Conservation (phyloP, 1,140 invertebrate species). For the Drosophila watanabei region DNA sequence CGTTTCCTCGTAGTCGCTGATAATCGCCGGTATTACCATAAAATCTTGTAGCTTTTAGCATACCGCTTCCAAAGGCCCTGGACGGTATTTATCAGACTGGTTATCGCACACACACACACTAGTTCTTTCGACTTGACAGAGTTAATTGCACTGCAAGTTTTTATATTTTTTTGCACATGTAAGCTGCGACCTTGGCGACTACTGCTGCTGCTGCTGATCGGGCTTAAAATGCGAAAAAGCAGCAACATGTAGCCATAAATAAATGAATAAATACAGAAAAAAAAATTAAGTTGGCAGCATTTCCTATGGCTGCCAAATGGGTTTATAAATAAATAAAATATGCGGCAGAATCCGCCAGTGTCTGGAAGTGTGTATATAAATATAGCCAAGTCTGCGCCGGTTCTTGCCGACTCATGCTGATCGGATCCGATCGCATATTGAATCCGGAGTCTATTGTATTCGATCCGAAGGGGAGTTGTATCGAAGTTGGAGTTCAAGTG, state of each 20-base stretch:
- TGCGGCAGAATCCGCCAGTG: conserved; percentile 34
- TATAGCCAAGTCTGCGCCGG: conserved; percentile 42
- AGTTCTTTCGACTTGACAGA: conserved; percentile 12
- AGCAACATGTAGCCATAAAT: conserved; percentile 18
- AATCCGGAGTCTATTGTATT: not conserved
- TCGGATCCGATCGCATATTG: conserved; percentile 6
- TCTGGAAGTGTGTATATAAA: conserved; percentile 19
- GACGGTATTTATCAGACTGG: conserved; percentile 38
- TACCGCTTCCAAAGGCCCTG: conserved; percentile 17
- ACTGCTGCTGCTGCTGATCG: conserved; percentile 54
- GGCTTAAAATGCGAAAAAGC: conserved; percentile 46
- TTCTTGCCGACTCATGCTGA: conserved; percentile 65
- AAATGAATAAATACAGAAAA: conserved; percentile 29
- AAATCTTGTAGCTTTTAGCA: conserved; percentile 32
- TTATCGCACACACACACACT: conserved; percentile 15
- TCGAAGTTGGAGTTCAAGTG: conserved; percentile 1
- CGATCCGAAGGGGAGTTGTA: not conserved
- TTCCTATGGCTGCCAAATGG: conserved; percentile 48
- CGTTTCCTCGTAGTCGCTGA: conserved; percentile 22
- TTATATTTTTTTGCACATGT: conserved; percentile 45
- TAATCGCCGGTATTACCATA: conserved; percentile 18
- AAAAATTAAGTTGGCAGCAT: conserved; percentile 19
- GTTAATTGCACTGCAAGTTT: conserved; percentile 67
- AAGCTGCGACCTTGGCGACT: conserved; percentile 63
- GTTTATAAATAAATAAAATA: conserved; percentile 63